Evolutionary conservation across 2,113 vertebrate species (phyloP).

Genomic region (Chaetops frenatus): DNA sequence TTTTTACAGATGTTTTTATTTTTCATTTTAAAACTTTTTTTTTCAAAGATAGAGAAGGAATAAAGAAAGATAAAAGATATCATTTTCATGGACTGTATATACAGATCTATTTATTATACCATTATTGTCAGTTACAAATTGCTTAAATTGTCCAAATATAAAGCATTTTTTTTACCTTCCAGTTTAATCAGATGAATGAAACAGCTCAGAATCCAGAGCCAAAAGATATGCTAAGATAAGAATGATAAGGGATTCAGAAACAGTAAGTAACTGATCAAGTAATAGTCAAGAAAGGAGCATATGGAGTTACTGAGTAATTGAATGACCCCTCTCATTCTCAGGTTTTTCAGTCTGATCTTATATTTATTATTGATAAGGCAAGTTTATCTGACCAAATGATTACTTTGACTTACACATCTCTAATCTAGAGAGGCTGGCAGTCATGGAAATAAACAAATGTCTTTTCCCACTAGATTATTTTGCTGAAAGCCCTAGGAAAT

Average conservation of each 20-base stretch:
- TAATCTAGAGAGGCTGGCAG: background rate
- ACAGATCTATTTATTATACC: background rate
- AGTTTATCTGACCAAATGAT: background rate
- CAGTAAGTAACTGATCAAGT: background rate
- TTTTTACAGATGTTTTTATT: background rate
- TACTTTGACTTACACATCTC: background rate
- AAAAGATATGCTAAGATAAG: background rate
- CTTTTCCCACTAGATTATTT: background rate
- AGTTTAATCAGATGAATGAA: background rate
- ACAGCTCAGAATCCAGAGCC: background rate
- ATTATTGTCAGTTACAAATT: background rate
- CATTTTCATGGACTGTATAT: background rate
- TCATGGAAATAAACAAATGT: constrained; percentile 23
- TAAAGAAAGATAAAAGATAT: background rate
- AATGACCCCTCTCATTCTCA: background rate
- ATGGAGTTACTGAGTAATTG: background rate
- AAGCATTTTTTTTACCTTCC: background rate
- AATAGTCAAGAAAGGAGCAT: background rate
- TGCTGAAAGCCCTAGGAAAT: background rate
- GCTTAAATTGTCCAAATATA: background rate
- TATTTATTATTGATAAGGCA: background rate
- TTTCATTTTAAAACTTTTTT: background rate
- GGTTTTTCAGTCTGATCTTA: background rate
- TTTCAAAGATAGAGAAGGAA: background rate
- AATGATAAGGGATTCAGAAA: background rate